A percentile compares a stretch with the other conserved stretches of the same genome.
These are phyloP conservation scores for Molorchus minor DNA, from an alignment of 2,888 invertebrate genomes.

Conservation along the genomic window DNA sequence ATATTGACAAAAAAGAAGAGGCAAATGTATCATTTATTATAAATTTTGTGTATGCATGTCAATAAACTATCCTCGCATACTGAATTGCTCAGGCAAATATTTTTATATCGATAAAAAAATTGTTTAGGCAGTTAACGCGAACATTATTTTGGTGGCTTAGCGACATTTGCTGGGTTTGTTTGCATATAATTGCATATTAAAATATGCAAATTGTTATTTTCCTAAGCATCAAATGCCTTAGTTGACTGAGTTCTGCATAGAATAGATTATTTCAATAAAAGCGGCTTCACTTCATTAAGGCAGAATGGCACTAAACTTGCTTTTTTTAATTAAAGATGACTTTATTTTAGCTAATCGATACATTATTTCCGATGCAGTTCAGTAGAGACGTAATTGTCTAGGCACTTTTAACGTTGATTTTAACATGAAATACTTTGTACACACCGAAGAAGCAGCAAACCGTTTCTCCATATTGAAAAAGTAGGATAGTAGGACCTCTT, in stretches of 20 bases:
- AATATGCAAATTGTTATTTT: constrained; percentile 38
- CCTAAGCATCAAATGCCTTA: constrained; percentile 31
- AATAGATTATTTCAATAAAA: constrained; percentile 3
- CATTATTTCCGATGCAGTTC: background rate
- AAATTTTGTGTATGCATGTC: no score
- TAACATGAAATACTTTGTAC: no score
- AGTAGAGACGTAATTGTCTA: no score
- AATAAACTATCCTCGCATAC: no score
- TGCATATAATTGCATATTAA: constrained; percentile 42
- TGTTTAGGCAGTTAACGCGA: background rate
- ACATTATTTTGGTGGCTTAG: constrained; percentile 16
- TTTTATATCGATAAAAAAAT: constrained; percentile 2
- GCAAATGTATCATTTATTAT: background rate
- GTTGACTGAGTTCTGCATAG: background rate
- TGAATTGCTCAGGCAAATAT: constrained; percentile 4
- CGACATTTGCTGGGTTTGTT: constrained; percentile 31
- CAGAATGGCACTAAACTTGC: background rate
- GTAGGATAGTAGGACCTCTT: no score
- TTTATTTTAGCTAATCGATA: background rate
- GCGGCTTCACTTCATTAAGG: background rate
- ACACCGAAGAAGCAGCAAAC: no score
- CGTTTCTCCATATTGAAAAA: no score
- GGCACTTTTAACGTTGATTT: no score
- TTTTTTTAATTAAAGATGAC: constrained; percentile 1
- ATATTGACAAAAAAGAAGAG: background rate